Conservation (phyloP, 2,113 vertebrate species). For the Labeo rohita region DNA sequence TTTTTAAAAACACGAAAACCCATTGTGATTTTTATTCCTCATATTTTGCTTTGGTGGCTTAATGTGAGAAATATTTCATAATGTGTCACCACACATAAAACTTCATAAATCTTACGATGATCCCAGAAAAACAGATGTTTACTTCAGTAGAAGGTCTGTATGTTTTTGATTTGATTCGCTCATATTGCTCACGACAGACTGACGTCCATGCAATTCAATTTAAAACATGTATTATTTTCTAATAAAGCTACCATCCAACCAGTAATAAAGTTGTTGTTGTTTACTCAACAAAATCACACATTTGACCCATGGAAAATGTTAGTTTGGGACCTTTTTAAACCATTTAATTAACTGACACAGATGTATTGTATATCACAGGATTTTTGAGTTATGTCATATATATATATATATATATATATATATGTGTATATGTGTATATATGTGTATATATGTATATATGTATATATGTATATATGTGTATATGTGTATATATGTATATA, state of each 20-base stretch:
- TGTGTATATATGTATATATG: too few relatives aligned
- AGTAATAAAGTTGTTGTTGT: background rate
- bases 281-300: background rate
- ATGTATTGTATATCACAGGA: background rate
- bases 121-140: background rate
- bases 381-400: background rate
- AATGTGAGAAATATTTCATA: background rate
- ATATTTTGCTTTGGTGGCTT: background rate
- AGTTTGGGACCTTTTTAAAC: background rate
- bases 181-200: background rate
- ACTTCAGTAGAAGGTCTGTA: background rate
- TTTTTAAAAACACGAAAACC: background rate
- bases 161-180: background rate
- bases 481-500: too few relatives aligned
- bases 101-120: background rate
- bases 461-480: too few relatives aligned
- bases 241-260: background rate
- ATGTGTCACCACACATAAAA: background rate
- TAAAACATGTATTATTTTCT: background rate
- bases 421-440: too few relatives aligned
- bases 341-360: background rate
- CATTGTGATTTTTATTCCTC: background rate
- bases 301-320: background rate
- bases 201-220: background rate
- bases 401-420: too few relatives aligned